phyloP scores from a whole-genome alignment of 2,888 invertebrate species.

The Scaptomyza polygonia region DNA sequence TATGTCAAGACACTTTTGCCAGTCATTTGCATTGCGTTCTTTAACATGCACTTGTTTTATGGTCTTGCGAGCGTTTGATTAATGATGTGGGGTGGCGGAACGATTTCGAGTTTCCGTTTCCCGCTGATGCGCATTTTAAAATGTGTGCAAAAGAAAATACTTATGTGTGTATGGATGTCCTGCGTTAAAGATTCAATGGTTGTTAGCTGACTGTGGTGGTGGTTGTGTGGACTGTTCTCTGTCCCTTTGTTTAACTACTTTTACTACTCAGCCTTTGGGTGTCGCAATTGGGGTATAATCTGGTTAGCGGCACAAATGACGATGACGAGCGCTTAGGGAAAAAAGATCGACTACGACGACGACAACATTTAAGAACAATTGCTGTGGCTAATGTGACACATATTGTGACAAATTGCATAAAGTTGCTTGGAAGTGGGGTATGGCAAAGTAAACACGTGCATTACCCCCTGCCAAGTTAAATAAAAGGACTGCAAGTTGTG shows the following conservation, averaged over 20 bases:
- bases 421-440: slow-evolving; percentile 35
- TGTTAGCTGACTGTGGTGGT: slow-evolving; percentile 40
- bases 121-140: slow-evolving; percentile 56
- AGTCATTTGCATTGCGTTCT: slow-evolving; percentile 47
- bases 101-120: slow-evolving; percentile 30
- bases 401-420: slow-evolving; percentile 85
- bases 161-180: slow-evolving; percentile 30
- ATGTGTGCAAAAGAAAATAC: slow-evolving; percentile 54
- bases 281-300: slow-evolving; percentile 77
- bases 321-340: slow-evolving; percentile 46
- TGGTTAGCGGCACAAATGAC: slow-evolving; percentile 71
- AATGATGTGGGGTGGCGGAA: slow-evolving; percentile 56
- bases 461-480: slow-evolving; percentile 38
- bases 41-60: slow-evolving; percentile 56
- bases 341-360: slow-evolving; percentile 29
- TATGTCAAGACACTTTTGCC: slow-evolving; percentile 40
- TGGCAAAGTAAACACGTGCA: slow-evolving; percentile 66
- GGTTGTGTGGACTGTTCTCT: slow-evolving; percentile 9
- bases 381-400: slow-evolving; percentile 85
- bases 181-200: slow-evolving; percentile 34
- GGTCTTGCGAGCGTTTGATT: slow-evolving; percentile 61
- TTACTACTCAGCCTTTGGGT: slow-evolving; percentile 47
- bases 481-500: slow-evolving; percentile 17
- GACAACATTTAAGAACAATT: slow-evolving; percentile 79
- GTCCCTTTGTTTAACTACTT: slow-evolving; percentile 60